phyloP scores from a whole-genome alignment of 2,797 vertebrate genomes.

The Sebastes hopkinsi region DNA sequence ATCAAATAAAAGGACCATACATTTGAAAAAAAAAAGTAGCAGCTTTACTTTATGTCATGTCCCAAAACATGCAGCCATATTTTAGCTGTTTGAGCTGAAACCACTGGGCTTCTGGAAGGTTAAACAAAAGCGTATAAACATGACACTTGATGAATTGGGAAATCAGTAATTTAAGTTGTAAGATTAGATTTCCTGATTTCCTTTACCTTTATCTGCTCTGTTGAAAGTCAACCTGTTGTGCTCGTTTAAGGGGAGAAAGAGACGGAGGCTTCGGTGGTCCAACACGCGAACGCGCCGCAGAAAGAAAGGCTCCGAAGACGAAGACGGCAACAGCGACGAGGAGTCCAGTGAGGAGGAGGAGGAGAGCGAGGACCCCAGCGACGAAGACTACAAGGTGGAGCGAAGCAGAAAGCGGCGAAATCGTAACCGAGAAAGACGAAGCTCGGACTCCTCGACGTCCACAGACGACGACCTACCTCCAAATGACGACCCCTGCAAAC shows the following conservation, averaged over 20 bases:
- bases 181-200: neutral
- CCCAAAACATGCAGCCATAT: neutral
- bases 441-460: constrained; percentile 81
- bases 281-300: constrained; percentile 89
- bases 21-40: too few relatives aligned
- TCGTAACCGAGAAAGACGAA: constrained; percentile 69
- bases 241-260: constrained; percentile 74
- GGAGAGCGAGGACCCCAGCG: constrained; percentile 82
- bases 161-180: neutral
- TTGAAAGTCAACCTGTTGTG: neutral
- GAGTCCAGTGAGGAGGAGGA: constrained; percentile 82
- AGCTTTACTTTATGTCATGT: neutral
- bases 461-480: constrained; percentile 86
- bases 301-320: constrained; percentile 87
- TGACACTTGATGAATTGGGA: too few relatives aligned
- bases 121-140: neutral
- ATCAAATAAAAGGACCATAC: neutral
- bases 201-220: neutral
- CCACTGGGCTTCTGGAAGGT: neutral
- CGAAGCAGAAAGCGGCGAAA: constrained; percentile 62
- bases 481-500: constrained; percentile 97
- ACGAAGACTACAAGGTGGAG: constrained; percentile 81
- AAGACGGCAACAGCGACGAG: constrained; percentile 72
- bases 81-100: neutral
- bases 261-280: constrained; percentile 90